Conservation (phyloP, 2,888 invertebrate species). For the Oscheius sp. region DNA sequence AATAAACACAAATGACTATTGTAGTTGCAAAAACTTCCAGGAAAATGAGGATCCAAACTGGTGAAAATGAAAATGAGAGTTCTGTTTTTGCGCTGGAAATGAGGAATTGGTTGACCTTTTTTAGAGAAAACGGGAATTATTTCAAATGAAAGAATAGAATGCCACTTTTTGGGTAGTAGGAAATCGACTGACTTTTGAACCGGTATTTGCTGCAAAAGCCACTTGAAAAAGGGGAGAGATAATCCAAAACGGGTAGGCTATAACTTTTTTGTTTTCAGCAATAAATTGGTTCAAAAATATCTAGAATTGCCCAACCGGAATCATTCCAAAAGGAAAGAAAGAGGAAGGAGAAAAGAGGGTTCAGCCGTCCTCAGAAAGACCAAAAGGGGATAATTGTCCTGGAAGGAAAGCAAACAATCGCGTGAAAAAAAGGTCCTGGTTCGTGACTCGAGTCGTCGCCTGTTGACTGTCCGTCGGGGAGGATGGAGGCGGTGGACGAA, state of each 20-base stretch:
- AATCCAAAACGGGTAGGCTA: background rate
- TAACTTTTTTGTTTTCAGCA: background rate
- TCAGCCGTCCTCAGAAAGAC: background rate
- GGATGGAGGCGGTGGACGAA: background rate
- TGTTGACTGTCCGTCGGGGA: slow-evolving; percentile 19
- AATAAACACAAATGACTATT: too few relatives aligned
- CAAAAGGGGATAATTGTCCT: slow-evolving; percentile 24
- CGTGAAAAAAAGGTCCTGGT: slow-evolving; percentile 29
- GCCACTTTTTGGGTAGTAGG: too few relatives aligned
- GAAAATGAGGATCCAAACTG: too few relatives aligned
- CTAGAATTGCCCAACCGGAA: background rate
- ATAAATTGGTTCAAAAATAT: background rate
- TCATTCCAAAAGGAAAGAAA: background rate
- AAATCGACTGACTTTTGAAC: too few relatives aligned
- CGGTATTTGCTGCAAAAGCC: background rate
- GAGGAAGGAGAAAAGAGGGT: background rate
- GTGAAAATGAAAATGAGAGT: too few relatives aligned
- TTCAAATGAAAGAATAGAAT: too few relatives aligned
- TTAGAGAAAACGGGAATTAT: too few relatives aligned
- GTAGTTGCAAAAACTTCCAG: too few relatives aligned
- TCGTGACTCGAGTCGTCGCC: slow-evolving; percentile 17
- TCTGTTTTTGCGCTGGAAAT: too few relatives aligned
- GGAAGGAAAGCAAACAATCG: slow-evolving; percentile 21
- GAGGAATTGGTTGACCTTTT: too few relatives aligned
- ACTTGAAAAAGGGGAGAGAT: background rate